Conservation (phyloP, 2,797 vertebrate genomes). For the Anguilla marmorata region DNA sequence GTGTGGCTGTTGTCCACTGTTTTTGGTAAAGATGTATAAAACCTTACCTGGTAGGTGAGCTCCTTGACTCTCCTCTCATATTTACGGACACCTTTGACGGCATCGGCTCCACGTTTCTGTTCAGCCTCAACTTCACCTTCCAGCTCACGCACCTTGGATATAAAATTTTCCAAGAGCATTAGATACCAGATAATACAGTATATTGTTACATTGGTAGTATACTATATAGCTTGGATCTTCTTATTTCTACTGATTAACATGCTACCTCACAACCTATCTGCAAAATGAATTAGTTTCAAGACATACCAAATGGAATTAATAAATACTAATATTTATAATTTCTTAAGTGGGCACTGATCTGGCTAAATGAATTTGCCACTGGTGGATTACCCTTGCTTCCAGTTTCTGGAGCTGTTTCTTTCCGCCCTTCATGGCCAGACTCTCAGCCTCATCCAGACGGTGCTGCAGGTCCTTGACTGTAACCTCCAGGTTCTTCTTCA, state of each 20-base stretch:
- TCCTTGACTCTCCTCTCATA: conserved; percentile 66
- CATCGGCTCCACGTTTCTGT: conserved; percentile 62
- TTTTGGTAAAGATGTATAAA: neutral
- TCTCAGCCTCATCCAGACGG: conserved; percentile 21
- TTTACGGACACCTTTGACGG: conserved; percentile 76
- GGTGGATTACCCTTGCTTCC: neutral
- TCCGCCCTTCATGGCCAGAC: conserved; percentile 52
- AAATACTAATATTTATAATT: neutral
- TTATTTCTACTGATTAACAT: neutral
- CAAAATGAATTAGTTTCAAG: neutral
- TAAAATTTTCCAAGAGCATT: neutral
- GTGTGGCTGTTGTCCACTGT: neutral
- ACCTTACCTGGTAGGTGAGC: conserved; percentile 64
- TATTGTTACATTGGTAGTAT: neutral
- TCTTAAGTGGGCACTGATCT: neutral
- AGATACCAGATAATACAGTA: neutral
- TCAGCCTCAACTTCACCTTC: conserved; percentile 68
- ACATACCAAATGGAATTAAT: neutral
- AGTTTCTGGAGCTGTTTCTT: conserved; percentile 76
- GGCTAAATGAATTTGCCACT: conserved; percentile 59
- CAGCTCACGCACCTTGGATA: conserved; percentile 65
- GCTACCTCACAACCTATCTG: neutral
- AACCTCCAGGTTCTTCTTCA: conserved; percentile 7
- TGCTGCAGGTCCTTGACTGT: conserved; percentile 34
- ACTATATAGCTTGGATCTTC: neutral